Percentiles rank a stretch among this genome's conserved stretches.
phyloP scores from a whole-genome alignment of 1,140 invertebrate species.

The Neodiprion pinetum region DNA sequence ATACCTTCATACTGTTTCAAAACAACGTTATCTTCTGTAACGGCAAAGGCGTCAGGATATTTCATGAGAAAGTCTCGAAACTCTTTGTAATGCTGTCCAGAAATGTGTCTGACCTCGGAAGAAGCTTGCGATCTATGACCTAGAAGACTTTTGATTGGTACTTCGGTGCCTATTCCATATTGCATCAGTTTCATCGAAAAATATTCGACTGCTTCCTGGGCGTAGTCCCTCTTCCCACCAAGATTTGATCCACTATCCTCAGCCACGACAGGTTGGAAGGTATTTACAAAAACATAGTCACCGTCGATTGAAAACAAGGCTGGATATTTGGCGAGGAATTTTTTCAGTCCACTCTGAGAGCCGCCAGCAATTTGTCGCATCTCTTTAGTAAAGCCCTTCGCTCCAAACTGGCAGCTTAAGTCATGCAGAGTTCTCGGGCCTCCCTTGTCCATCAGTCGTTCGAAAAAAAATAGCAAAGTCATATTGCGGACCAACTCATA shows the following conservation, averaged over 20 bases:
- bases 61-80: slow-evolving; percentile 90
- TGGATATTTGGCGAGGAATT: slow-evolving; percentile 90
- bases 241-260: slow-evolving; percentile 58
- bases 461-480: slow-evolving; percentile 95
- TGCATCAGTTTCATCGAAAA: slow-evolving; percentile 90
- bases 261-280: slow-evolving; percentile 67
- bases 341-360: slow-evolving; percentile 91
- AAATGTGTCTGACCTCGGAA: slow-evolving; percentile 94
- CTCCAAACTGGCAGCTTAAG: slow-evolving; percentile 95
- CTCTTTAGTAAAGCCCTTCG: slow-evolving; percentile 95
- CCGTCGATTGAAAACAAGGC: slow-evolving; percentile 90
- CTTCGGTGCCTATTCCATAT: slow-evolving; percentile 88
- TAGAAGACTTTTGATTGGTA: slow-evolving; percentile 90
- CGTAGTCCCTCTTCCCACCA: slow-evolving; percentile 81
- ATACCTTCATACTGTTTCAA: slow-evolving; percentile 70
- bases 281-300: slow-evolving; percentile 90
- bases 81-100: slow-evolving; percentile 91
- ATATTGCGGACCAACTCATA: slow-evolving; percentile 93
- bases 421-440: slow-evolving; percentile 94
- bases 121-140: slow-evolving; percentile 94
- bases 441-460: slow-evolving; percentile 92
- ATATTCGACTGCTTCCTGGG: slow-evolving; percentile 92
- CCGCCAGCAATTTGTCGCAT: slow-evolving; percentile 95
- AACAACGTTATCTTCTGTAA: slow-evolving; percentile 86
- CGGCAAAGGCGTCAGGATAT: slow-evolving; percentile 86